Percentiles rank a stretch among this genome's conserved stretches.
Evolutionary conservation across 2,797 vertebrate genomes (phyloP).

Genomic region (Echeneis naucrates): DNA sequence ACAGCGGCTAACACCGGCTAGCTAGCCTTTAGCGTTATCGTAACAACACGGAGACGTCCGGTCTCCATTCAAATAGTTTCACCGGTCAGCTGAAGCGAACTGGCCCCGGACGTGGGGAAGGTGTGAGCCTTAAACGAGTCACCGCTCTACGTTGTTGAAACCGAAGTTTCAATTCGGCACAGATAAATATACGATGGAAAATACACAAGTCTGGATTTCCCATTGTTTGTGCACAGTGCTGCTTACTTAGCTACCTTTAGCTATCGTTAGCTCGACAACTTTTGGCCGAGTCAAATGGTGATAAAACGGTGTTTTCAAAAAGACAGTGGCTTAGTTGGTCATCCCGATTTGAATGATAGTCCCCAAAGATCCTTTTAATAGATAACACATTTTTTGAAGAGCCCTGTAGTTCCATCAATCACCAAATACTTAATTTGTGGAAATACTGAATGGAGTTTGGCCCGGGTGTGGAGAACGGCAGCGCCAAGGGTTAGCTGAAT

Average conservation of each 20-base stretch:
- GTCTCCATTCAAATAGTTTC: slow-evolving; percentile 24
- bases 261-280: background rate
- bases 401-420: fast-evolving
- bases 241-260: background rate
- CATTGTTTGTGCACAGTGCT: background rate
- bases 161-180: slow-evolving; percentile 17
- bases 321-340: fast-evolving
- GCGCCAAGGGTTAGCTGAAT: background rate
- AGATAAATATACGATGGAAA: background rate
- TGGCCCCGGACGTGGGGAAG: fast-evolving
- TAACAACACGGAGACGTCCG: background rate
- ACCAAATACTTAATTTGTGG: fast-evolving
- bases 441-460: slow-evolving; percentile 6
- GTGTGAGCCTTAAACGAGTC: fast-evolving
- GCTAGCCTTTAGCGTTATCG: background rate
- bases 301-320: background rate
- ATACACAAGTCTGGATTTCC: fast-evolving
- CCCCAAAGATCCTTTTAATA: fast-evolving
- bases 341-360: background rate
- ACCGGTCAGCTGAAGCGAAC: background rate
- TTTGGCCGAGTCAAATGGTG: background rate
- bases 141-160: fast-evolving
- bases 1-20: too few species aligned
- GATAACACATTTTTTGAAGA: background rate
- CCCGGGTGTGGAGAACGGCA: background rate